A percentile compares a stretch with the other conserved stretches of the same genome.
Evolutionary conservation across 1,140 invertebrate species (phyloP).

Genomic region (Drosophila teissieri): DNA sequence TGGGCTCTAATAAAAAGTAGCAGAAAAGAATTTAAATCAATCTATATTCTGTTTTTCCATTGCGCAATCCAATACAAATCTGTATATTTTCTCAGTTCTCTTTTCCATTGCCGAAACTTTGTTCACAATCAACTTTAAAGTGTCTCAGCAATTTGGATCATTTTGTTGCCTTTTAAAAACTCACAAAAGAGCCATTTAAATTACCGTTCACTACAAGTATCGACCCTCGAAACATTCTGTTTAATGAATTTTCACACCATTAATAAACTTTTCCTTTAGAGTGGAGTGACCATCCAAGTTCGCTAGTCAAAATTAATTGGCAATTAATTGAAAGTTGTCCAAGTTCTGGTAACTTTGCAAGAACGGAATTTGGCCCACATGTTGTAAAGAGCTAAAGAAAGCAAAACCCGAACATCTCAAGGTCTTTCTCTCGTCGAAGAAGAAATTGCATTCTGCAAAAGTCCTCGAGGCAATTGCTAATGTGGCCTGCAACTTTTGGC

Average conservation of each 20-base stretch:
- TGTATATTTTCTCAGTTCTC: neutral
- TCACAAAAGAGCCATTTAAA: conserved; percentile 2
- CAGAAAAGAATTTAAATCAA: too few species aligned
- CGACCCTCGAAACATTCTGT: conserved; percentile 8
- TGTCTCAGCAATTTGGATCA: neutral
- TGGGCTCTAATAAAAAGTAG: neutral
- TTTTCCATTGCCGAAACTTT: neutral
- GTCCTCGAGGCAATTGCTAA: conserved; percentile 68
- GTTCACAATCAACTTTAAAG: too few species aligned
- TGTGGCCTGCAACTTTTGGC: conserved; percentile 62
- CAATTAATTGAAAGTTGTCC: conserved; percentile 72
- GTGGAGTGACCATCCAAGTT: conserved; percentile 32
- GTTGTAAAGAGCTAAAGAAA: neutral
- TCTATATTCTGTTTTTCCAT: too few species aligned
- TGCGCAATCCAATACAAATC: neutral
- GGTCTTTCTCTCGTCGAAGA: neutral
- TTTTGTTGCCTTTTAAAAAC: neutral
- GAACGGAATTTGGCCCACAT: conserved; percentile 34
- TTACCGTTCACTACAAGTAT: conserved; percentile 10
- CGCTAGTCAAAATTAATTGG: conserved; percentile 65
- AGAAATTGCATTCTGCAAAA: conserved; percentile 25
- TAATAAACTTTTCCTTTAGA: conserved; percentile 12
- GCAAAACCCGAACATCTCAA: conserved; percentile 22
- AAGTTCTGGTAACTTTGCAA: conserved; percentile 43
- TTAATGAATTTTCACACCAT: conserved; percentile 42